phyloP scores from a whole-genome alignment of 2,113 vertebrate species.

The Actenoides lindsayi region DNA sequence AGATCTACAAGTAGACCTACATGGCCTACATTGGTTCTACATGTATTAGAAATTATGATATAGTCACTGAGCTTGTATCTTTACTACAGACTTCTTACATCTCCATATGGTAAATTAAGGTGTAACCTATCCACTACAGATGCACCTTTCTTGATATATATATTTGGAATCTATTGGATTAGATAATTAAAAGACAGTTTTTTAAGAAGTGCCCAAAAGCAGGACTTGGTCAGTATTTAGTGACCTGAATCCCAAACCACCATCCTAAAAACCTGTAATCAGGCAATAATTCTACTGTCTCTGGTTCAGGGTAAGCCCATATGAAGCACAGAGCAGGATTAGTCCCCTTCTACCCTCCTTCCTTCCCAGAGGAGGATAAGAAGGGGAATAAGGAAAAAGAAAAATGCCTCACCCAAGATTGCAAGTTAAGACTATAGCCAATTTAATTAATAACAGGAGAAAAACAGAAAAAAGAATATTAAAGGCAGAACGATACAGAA shows the following conservation, averaged over 20 bases:
- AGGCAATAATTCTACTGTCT: background rate
- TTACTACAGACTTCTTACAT: background rate
- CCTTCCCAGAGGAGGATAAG: too few relatives aligned
- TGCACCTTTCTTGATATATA: rapidly evolving
- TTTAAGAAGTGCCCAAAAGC: background rate
- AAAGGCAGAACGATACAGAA: too few relatives aligned
- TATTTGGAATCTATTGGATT: background rate
- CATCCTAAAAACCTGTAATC: background rate
- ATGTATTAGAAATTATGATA: background rate
- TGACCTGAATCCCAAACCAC: background rate
- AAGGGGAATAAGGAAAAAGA: too few relatives aligned
- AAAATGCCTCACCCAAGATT: too few relatives aligned
- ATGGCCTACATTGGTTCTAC: background rate
- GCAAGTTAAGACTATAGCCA: too few relatives aligned
- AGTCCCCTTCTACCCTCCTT: too few relatives aligned
- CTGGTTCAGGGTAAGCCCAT: too few relatives aligned
- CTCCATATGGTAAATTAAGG: background rate
- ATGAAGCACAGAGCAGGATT: too few relatives aligned
- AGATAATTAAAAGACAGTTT: background rate
- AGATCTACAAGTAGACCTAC: background rate
- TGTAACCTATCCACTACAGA: background rate
- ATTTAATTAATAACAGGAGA: too few relatives aligned
- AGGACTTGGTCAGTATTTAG: background rate
- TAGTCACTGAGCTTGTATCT: background rate
- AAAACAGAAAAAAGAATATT: too few relatives aligned